Base-by-base conservation (phyloP, 2,113 vertebrate genomes). In the Butorides virescens region DNA sequence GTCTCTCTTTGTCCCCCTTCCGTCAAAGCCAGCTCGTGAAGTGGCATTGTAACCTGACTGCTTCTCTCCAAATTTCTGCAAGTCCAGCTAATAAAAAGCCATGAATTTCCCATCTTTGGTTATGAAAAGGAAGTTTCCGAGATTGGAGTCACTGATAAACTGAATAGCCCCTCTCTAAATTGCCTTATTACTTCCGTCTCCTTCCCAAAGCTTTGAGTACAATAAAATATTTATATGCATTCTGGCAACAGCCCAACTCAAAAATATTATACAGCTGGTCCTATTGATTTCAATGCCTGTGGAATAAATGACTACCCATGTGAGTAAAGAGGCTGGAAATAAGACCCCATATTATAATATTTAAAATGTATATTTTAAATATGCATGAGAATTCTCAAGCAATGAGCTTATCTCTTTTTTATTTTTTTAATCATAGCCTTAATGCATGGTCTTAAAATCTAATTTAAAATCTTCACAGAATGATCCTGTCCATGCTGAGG, bases 211-310 rank as follows among this genome's bases (percentile, higher is more conserved):
- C 91, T 90, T 72, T 83, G 90, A 96, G 81, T 63, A 95, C 52
- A 88, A 94, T 92, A 90, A 94, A 94, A 95, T 96, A 95, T 95
- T 97, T 92, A 92, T 90, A 80, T 21, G 68, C 49, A 77, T 17
- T 19, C 77, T 92, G 89, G 96, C 92, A 91, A 72, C 27, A 84
- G 63, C 67, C 80, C 92, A 96, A 50, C 26, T 86, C 13, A 90
- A 94, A 95, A 95, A 85, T 85, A 94, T 87, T 86, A 76, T 76
- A 82, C 91, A 94, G 85, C 63, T 93, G 55, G 42, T 73, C 55
- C 65, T 62, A 91, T 71, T 95, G 94, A 91, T 95, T 93, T 79
- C 3, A 21, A 49, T 44, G 88, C 23, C 53, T 90, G 83, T 87
- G 84, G 74, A 93, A 82, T 53, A 76, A 87, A 77, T 37, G 53